Evolutionary conservation across 2,888 invertebrate species (phyloP).

Genomic region (Scotopteryx bipunctaria): DNA sequence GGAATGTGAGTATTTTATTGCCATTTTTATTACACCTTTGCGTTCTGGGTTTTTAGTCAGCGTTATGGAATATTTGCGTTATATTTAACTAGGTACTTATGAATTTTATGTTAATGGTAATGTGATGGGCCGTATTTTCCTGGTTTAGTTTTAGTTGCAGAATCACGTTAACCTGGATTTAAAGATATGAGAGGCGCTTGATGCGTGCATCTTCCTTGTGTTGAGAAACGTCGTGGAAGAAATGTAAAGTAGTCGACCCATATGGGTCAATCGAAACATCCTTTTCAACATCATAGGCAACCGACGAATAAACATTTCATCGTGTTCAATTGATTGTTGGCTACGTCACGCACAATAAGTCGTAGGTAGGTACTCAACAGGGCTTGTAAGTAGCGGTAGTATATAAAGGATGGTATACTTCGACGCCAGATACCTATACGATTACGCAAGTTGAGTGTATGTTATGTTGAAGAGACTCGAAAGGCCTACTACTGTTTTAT

Average conservation of each 20-base stretch:
- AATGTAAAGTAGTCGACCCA: slow-evolving; percentile 8
- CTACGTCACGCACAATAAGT: slow-evolving; percentile 28
- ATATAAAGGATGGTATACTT: background rate
- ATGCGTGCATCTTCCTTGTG: background rate
- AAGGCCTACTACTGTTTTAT: too few relatives aligned
- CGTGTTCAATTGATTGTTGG: slow-evolving; percentile 31
- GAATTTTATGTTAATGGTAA: slow-evolving; percentile 28
- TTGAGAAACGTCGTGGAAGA: slow-evolving; percentile 5
- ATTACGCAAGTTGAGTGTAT: too few relatives aligned
- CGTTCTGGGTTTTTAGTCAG: slow-evolving; percentile 23
- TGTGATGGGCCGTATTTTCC: slow-evolving; percentile 15
- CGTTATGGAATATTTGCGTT: slow-evolving; percentile 30
- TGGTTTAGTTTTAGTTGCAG: slow-evolving; percentile 3
- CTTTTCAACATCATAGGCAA: slow-evolving; percentile 6
- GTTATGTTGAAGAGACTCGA: too few relatives aligned
- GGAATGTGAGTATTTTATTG: slow-evolving; percentile 87
- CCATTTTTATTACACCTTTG: slow-evolving; percentile 32
- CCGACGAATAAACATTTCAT: slow-evolving; percentile 43
- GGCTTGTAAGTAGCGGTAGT: slow-evolving; percentile 1
- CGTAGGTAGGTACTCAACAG: slow-evolving; percentile 4
- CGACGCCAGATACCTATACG: too few relatives aligned
- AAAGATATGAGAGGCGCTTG: too few relatives aligned
- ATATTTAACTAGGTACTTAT: slow-evolving; percentile 23
- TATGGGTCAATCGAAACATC: slow-evolving; percentile 15
- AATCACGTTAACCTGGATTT: slow-evolving; percentile 9